Evolutionary conservation across 2,113 vertebrate genomes (phyloP).

Genomic region (Oophaga pumilio): DNA sequence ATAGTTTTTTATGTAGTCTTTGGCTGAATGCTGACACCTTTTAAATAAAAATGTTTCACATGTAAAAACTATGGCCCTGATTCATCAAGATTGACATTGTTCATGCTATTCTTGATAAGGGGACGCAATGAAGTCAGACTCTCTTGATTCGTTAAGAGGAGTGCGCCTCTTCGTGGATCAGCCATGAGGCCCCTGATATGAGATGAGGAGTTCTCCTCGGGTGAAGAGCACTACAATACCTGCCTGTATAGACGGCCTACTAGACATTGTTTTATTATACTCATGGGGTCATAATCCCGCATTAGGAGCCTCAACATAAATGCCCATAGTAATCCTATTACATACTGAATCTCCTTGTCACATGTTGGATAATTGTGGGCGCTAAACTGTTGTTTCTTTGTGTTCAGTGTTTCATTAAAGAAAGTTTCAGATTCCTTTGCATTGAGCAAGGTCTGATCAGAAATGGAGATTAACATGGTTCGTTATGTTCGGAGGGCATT

Average conservation of each 20-base stretch:
- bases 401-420: slow-evolving; percentile 14
- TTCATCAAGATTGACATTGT: too few relatives aligned
- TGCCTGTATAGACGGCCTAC: not conserved
- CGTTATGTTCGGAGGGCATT: slow-evolving; percentile 45
- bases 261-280: not conserved
- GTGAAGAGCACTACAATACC: not conserved
- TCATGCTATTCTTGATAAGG: too few relatives aligned
- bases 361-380: not conserved
- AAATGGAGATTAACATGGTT: slow-evolving; percentile 30
- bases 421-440: slow-evolving; percentile 20
- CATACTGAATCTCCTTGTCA: not conserved
- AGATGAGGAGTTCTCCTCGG: not conserved
- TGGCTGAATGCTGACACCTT: too few relatives aligned
- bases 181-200: not conserved
- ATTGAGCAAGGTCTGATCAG: slow-evolving; percentile 14
- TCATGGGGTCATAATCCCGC: not conserved
- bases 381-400: slow-evolving; percentile 1
- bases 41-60: too few relatives aligned
- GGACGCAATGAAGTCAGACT: too few relatives aligned
- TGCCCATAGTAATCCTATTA: slow-evolving; percentile 4
- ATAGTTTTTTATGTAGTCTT: too few relatives aligned
- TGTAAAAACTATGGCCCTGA: too few relatives aligned
- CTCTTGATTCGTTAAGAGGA: too few relatives aligned
- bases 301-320: not conserved
- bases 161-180: too few relatives aligned